These are phyloP conservation scores for Amiota communis DNA, from an alignment of 2,888 invertebrate species.

Conservation along the genomic window DNA sequence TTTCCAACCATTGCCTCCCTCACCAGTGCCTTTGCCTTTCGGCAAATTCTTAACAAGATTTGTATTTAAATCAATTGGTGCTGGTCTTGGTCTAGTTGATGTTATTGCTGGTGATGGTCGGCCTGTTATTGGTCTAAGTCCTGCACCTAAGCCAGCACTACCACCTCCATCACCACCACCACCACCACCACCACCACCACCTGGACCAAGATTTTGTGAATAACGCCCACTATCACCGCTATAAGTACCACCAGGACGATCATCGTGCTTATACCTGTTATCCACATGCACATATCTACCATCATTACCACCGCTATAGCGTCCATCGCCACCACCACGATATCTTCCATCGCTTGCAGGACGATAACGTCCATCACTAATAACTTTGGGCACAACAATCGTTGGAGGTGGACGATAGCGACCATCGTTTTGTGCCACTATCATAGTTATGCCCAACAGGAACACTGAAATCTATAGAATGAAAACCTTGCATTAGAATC, in stretches of 20 bases:
- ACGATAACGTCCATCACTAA: slow-evolving; percentile 61
- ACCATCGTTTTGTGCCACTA: slow-evolving; percentile 69
- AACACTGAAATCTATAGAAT: slow-evolving; percentile 39
- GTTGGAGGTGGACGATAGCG: slow-evolving; percentile 71
- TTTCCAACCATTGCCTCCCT: slow-evolving; percentile 74
- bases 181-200: slow-evolving; percentile 51
- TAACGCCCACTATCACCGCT: slow-evolving; percentile 57
- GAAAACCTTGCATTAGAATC: neutral
- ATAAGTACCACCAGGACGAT: slow-evolving; percentile 63
- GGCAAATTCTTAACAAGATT: slow-evolving; percentile 47
- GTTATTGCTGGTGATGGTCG: slow-evolving; percentile 19
- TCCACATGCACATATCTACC: slow-evolving; percentile 75
- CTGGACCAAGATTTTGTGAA: slow-evolving; percentile 48
- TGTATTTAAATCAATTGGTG: slow-evolving; percentile 29
- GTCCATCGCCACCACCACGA: slow-evolving; percentile 64
- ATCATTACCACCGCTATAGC: slow-evolving; percentile 62
- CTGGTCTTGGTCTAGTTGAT: slow-evolving; percentile 31
- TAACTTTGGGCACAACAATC: slow-evolving; percentile 50
- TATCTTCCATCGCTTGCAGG: slow-evolving; percentile 72
- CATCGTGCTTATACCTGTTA: slow-evolving; percentile 62
- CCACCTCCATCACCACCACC: slow-evolving; percentile 43
- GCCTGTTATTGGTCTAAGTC: slow-evolving; percentile 17
- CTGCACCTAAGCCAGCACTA: slow-evolving; percentile 31
- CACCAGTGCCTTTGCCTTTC: slow-evolving; percentile 64
- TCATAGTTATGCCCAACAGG: slow-evolving; percentile 42